Evolutionary conservation across 2,113 vertebrate genomes (phyloP).

Genomic region (Stigmatopora nigra): DNA sequence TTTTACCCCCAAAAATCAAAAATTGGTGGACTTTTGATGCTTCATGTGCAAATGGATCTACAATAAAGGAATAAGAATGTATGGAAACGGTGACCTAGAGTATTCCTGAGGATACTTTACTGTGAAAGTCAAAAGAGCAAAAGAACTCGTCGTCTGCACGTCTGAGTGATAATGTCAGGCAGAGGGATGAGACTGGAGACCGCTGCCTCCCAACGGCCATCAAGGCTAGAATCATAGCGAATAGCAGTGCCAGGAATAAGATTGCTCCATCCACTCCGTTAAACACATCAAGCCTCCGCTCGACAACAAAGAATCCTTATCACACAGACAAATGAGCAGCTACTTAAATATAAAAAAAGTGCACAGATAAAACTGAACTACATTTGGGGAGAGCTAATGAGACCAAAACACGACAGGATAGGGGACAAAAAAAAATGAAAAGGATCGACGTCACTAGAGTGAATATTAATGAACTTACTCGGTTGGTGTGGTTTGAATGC

Average conservation of each 20-base stretch:
- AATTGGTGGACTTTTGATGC: no score
- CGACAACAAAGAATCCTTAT: constrained; percentile 25
- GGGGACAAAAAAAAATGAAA: constrained; percentile 28
- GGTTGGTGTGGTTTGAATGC: constrained; percentile 54
- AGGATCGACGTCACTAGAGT: constrained; percentile 23
- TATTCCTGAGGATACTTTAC: constrained; percentile 46
- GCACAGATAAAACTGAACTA: constrained; percentile 21
- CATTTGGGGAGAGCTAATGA: constrained; percentile 25
- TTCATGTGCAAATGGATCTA: background rate
- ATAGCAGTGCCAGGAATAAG: constrained; percentile 24
- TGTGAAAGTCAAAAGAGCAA: constrained; percentile 54
- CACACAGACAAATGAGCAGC: constrained; percentile 38
- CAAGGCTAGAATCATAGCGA: constrained; percentile 36
- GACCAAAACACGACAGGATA: constrained; percentile 32
- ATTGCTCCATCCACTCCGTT: constrained; percentile 46
- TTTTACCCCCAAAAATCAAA: no score
- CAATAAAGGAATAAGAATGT: background rate
- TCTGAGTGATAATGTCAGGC: constrained; percentile 58
- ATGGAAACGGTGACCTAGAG: constrained; percentile 16
- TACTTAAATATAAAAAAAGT: constrained; percentile 12
- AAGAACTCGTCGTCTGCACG: constrained; percentile 55
- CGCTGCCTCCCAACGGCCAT: constrained; percentile 56
- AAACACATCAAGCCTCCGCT: constrained; percentile 22
- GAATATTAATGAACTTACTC: constrained; percentile 53
- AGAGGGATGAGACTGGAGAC: constrained; percentile 50